Evolutionary conservation across 2,888 invertebrate genomes (phyloP), one percentile per base, ranked within the genome.

Genomic region (Drosophila pegasa): DNA sequence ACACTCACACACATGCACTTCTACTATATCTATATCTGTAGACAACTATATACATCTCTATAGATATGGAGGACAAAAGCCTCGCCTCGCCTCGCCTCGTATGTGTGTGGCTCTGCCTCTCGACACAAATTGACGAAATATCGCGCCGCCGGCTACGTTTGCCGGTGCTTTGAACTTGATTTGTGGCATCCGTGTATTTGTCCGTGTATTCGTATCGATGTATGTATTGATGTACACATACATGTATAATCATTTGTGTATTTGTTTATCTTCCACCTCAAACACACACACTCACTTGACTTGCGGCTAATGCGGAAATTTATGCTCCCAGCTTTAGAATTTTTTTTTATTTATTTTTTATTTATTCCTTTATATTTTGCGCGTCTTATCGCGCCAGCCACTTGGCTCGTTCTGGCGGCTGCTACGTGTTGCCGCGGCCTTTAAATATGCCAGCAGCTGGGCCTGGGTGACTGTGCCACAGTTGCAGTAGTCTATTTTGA

Each of bases 81-180:
- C 20, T 45, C 48, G 58, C 29, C 54, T 37, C n/a, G n/a, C n/a
- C n/a, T n/a, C n/a, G n/a, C n/a, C n/a, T 37, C 41, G 7, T 3
- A 2, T 35, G 22, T 37, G 6, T 51, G 41, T 61, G 12, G 47
- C 7, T 27, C 12, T 65, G 68, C 38, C 43, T 75, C 52, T 57
- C 55, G 51, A 69, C 67, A 73, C 59, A 65, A 64, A 73, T 74
- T 76, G 70, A 76, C 66, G 29, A 74, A 73, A 56, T 50, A n/a
- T 22, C 57, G 47, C 52, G 64, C 27, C 33, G 31, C 45, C 50
- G 67, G 38, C 50, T 64, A 57, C 54, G 57, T 48, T 52, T 55
- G 51, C 78, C 65, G 71, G 67, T 60, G 60, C 64, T 77, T 71
- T 75, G 75, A 82, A 77, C 78, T 79, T 84, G 87, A 85, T 84